These are phyloP conservation scores for Chaetodon trifascialis DNA, from an alignment of 2,113 vertebrate genomes.

Conservation along the genomic window DNA sequence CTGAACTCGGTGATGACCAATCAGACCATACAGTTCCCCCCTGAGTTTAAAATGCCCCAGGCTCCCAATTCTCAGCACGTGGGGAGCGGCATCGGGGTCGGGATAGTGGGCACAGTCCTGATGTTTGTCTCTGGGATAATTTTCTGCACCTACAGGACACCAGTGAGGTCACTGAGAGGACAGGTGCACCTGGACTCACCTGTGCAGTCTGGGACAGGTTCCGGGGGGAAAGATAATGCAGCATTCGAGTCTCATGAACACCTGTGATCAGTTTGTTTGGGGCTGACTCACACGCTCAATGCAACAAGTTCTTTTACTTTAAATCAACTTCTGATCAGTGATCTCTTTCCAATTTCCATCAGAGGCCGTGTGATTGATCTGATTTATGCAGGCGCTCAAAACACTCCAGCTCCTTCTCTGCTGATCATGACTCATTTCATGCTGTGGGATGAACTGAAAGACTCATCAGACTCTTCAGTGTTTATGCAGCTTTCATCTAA, in stretches of 20 bases:
- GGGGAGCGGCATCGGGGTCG: slow-evolving; percentile 77
- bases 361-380: too few relatives aligned
- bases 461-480: too few relatives aligned
- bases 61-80: slow-evolving; percentile 73
- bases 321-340: too few relatives aligned
- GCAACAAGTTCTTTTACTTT: background rate
- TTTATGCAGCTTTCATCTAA: too few relatives aligned
- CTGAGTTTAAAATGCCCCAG: slow-evolving; percentile 79
- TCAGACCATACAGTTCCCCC: slow-evolving; percentile 84
- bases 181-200: background rate
- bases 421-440: too few relatives aligned
- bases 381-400: too few relatives aligned
- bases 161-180: background rate
- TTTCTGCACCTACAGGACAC: slow-evolving; percentile 76
- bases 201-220: background rate
- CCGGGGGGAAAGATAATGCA: slow-evolving; percentile 53
- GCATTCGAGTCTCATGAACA: slow-evolving; percentile 61
- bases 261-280: slow-evolving; percentile 6
- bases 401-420: too few relatives aligned
- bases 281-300: too few relatives aligned
- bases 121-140: slow-evolving; percentile 77
- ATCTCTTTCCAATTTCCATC: too few relatives aligned
- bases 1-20: slow-evolving; percentile 81
- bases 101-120: slow-evolving; percentile 76
- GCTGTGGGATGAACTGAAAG: too few relatives aligned